Evolutionary conservation across 2,888 invertebrate genomes (phyloP).

Genomic region (Philereme transversata): DNA sequence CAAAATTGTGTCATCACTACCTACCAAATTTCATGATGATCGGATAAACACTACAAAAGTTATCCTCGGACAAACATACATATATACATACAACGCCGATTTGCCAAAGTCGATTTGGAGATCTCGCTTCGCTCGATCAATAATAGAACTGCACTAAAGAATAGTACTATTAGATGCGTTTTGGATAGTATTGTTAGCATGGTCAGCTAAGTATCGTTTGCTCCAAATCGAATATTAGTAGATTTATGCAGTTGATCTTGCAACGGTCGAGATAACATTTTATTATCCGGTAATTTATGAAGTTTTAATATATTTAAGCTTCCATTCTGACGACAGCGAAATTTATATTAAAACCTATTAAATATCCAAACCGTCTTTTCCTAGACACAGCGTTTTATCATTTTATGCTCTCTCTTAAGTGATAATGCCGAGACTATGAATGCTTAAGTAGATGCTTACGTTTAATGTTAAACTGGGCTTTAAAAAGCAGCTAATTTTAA

Average conservation of each 20-base stretch:
- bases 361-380: slow-evolving; percentile 16
- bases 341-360: slow-evolving; percentile 20
- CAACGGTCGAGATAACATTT: too few species aligned
- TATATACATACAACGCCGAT: too few species aligned
- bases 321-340: slow-evolving; percentile 7
- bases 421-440: slow-evolving; percentile 34
- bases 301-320: slow-evolving; percentile 3
- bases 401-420: slow-evolving; percentile 34
- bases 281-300: neutral
- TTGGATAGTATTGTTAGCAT: neutral
- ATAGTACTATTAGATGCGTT: neutral
- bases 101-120: too few species aligned
- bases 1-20: too few species aligned
- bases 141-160: too few species aligned
- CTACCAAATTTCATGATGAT: too few species aligned
- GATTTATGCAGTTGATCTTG: too few species aligned
- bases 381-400: slow-evolving; percentile 32
- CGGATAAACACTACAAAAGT: too few species aligned
- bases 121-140: too few species aligned
- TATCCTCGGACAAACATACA: too few species aligned
- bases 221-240: too few species aligned
- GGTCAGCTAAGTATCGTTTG: too few species aligned
- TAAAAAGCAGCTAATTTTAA: slow-evolving; percentile 35
- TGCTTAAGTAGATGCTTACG: slow-evolving; percentile 32
- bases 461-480: slow-evolving; percentile 30